Evolutionary conservation across 1,140 invertebrate genomes (phyloP), one percentile per base, ranked within the genome.

Genomic region (Penaeus vannamei): DNA sequence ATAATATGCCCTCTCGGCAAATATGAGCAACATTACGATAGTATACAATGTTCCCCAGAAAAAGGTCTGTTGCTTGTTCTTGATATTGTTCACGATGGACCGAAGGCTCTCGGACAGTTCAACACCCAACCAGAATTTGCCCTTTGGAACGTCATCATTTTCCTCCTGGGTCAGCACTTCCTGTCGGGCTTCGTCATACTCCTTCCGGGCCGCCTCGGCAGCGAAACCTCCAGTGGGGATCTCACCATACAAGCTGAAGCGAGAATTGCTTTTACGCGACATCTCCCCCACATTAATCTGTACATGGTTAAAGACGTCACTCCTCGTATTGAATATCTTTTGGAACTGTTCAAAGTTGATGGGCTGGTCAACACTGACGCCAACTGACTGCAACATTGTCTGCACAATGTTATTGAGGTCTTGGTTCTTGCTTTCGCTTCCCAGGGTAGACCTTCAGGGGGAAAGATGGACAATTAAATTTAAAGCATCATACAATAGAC

Each of bases 1-100:
- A 62, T 88, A 93, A 91, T 95, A 95, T 29, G 94, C 93, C 91
- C 94, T 92, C 92, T 95, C 94, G 20, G 93, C 92, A 91, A 95
- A 95, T 90, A 95, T 94, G 7, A 92, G 93, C n/a, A 94, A 76
- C 53, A 94, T 91, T 19, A 95, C 92, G 2, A 94, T 86, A 0
- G 94, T 95, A 89, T 94, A 95, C 7, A 95, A 91, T n/a, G 92
- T 91, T 2, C 92, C 59, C 94, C 94, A 95, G 91, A 95, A 95
- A 62, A 95, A 77, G 92, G 93, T 89, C 92, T 92, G 85, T 91
- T 92, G 42, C 42, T 87, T 90, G 91, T 32, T 91, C 88, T 90
- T 89, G 90, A 88, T 91, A 72, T 59, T 88, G 46, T 91, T 92
- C 85, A 85, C 42, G 64, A 80, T 32, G 3, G 26, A 22, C 2